Percentiles rank a stretch among this genome's conserved stretches.
These are phyloP conservation scores for Malurus alboscapulatus DNA, from an alignment of 2,113 vertebrate genomes.

Conservation along the genomic window DNA sequence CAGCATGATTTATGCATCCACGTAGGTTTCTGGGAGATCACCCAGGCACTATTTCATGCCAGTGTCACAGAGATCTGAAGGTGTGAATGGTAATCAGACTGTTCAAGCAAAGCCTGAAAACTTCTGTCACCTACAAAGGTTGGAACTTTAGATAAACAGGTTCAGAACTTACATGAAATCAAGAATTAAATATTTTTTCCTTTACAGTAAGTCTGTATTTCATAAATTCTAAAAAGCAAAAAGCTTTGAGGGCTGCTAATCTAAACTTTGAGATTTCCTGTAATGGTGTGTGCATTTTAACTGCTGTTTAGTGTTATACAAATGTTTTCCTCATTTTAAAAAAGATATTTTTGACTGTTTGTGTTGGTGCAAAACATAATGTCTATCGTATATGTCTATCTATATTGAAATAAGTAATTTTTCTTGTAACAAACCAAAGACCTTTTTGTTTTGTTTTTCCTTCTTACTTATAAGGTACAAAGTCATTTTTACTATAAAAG, in stretches of 20 bases:
- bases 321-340: background rate
- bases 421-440: background rate
- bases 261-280: background rate
- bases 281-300: background rate
- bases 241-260: background rate
- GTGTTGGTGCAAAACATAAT: background rate
- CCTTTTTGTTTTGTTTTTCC: background rate
- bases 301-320: background rate
- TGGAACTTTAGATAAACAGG: slow-evolving; percentile 21
- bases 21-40: slow-evolving; percentile 11
- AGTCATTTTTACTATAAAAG: background rate
- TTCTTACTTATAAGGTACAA: background rate
- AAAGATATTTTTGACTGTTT: background rate
- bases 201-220: background rate
- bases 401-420: background rate
- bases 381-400: background rate
- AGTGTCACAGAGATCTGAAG: slow-evolving; percentile 32
- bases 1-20: background rate
- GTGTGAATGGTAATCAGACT: slow-evolving; percentile 23
- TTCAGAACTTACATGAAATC: background rate
- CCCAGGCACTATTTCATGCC: slow-evolving; percentile 1
- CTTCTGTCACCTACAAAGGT: background rate
- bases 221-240: background rate
- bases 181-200: slow-evolving; percentile 12
- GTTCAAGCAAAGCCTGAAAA: slow-evolving; percentile 9